A percentile compares a stretch with the other conserved stretches of the same genome.
phyloP scores from a whole-genome alignment of 2,113 vertebrate species.

The Echinops telfairi region DNA sequence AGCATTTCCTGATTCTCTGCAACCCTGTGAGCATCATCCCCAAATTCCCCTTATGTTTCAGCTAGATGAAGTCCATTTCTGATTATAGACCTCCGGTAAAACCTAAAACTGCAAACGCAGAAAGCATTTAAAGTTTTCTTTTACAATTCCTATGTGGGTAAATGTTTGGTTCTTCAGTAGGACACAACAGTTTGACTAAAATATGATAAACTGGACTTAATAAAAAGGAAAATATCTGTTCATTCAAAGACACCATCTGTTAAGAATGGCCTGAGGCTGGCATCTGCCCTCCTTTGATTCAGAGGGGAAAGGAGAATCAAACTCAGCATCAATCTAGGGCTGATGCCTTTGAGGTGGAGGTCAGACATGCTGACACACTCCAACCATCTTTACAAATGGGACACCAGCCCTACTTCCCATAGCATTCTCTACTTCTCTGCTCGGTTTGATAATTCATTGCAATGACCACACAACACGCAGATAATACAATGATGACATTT shows the following conservation, averaged over 20 bases:
- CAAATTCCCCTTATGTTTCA: constrained; percentile 66
- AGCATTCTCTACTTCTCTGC: too few relatives aligned
- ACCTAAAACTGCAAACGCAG: background rate
- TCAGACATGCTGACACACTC: too few relatives aligned
- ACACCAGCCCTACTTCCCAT: too few relatives aligned
- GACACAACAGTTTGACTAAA: constrained; percentile 1
- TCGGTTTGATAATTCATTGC: too few relatives aligned
- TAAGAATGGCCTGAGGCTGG: too few relatives aligned
- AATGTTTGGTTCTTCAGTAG: background rate
- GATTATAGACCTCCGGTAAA: constrained; percentile 29
- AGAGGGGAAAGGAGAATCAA: too few relatives aligned
- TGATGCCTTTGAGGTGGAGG: too few relatives aligned
- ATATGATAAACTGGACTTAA: background rate
- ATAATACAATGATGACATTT: too few relatives aligned
- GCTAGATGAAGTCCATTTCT: constrained; percentile 55
- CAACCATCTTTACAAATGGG: too few relatives aligned
- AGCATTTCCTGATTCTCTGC: constrained; percentile 74
- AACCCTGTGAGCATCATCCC: constrained; percentile 58
- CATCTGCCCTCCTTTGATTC: too few relatives aligned
- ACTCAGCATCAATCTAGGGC: too few relatives aligned
- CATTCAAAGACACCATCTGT: background rate
- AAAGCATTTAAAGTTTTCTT: constrained; percentile 13
- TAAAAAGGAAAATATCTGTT: constrained; percentile 18
- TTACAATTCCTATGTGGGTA: background rate
- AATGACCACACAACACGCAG: too few relatives aligned